phyloP scores from a whole-genome alignment of 2,113 vertebrate species.

The Malurus melanocephalus region DNA sequence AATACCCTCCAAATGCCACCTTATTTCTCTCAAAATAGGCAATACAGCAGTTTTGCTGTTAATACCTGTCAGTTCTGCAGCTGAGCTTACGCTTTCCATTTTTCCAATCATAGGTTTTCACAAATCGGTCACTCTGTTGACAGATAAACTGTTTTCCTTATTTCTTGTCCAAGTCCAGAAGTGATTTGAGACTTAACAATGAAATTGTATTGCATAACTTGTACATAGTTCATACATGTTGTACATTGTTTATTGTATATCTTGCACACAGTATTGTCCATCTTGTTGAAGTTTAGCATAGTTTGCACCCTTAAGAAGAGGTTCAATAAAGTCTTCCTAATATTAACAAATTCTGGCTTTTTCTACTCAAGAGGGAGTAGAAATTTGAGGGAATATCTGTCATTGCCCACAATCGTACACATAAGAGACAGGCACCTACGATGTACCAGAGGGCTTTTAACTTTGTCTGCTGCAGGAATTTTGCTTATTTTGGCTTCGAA shows the following conservation, averaged over 20 bases:
- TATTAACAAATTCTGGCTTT: not conserved
- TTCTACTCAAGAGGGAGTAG: not conserved
- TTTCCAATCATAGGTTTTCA: not conserved
- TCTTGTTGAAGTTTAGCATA: not conserved
- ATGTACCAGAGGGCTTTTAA: not conserved
- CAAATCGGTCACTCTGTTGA: not conserved
- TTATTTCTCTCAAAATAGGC: not conserved
- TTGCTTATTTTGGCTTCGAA: not conserved
- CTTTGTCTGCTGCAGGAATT: not conserved
- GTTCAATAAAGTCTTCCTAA: not conserved
- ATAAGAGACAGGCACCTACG: not conserved
- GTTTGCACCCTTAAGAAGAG: not conserved
- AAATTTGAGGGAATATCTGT: not conserved
- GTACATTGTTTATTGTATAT: no score
- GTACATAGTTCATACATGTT: not conserved
- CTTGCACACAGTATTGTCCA: not conserved
- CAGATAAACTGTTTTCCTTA: not conserved
- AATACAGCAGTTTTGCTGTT: not conserved
- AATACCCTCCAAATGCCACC: accelerated
- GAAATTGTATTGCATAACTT: not conserved
- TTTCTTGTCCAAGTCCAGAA: not conserved
- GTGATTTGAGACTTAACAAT: not conserved
- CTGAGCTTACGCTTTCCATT: not conserved
- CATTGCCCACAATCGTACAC: not conserved
- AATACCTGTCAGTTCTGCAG: not conserved